Evolutionary conservation across 2,888 invertebrate genomes (phyloP), one percentile per base, ranked within the genome.

Genomic region (Cecidostiba fungosa): DNA sequence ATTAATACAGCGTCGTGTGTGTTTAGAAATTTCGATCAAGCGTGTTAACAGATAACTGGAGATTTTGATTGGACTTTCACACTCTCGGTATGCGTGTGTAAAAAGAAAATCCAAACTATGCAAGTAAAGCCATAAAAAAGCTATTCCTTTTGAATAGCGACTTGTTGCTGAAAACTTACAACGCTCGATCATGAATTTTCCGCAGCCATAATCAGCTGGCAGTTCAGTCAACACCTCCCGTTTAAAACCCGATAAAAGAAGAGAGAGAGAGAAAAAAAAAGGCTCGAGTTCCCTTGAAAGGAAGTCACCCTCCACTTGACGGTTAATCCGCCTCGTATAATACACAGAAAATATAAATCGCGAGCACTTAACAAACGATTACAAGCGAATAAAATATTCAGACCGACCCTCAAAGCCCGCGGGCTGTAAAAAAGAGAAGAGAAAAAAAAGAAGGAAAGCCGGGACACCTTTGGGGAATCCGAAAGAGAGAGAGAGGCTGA

Each of bases 311-410:
- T 50, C 14, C 54, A 70, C 12, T 69, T 39, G n/a, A 47, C 43
- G 29, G 29, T 70, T 79, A 84, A 84, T 81, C 81, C 62, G n/a
- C 59, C 77, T 32, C 54, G 54, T n/a, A 59, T 59, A n/a, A 19
- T 76, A 77, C 19, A 54, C 29, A 23, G 62, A 73, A 82, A 43
- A 59, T 23, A 85, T 81, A 72, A 85, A 82, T 85, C 66, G 47
- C 36, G 50, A 70, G 70, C 85, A 80, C 79, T 86, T 80, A 86
- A 70, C 78, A 26, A 79, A 74, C 81, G 74, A 85, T 82, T 79
- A 85, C 79, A 70, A 83, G 4, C 69, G 36, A 70, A 81, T 80
- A 77, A 85, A 82, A 77, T 80, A 79, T 85, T 85, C 79, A 85
- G 39, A 23, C 12, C 39, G 39, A n/a, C 43, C 59, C 47, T 23